Evolutionary conservation across 2,113 vertebrate species (phyloP), one percentile per base, ranked within the genome.

Genomic region (Nothocercus julius): DNA sequence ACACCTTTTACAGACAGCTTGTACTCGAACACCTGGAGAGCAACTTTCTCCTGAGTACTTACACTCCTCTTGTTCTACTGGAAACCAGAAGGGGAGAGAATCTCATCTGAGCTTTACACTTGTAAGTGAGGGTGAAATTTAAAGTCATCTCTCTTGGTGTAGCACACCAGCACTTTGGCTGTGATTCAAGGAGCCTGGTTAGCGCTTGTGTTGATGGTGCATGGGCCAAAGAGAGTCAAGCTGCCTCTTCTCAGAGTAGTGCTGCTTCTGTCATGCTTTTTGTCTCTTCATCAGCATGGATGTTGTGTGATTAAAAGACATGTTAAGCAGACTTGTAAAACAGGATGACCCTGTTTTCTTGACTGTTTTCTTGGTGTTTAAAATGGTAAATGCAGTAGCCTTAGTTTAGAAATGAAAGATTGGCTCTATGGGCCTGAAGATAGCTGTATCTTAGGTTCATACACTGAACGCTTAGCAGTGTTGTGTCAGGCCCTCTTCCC

Each of bases 11-110:
- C 38, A 74, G 64, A 68, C 2, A 16, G 7, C 28, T 67, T 47
- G n/a, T 91, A 40, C 56, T 89, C 63, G 75, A 87, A 78, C 94
- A 95, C 82, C 85, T 77, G 63, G 51, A 74, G 38, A 88, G 18
- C 42, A 80, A 64, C n/a, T 70, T 92, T 91, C 47, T 82, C 78
- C 53, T 36, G 51, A 78, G 40, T 64, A 56, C 42, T 72, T 81
- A 44, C 9, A 17, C 22, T 85, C 1, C 1, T 85, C 61, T 74
- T 85, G 38, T 67, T 88, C 40, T 72, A 30, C 59, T 75, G 56
- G 38, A 92, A 89, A 87, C 28, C 25, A 75, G 45, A 93, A 81
- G 38, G 6, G 13, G 12, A 68, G 72, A 94, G 94, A 91, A 81
- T 77, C 19, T n/a, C 13, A 25, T 74, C 49, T 85, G 45, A 77